A percentile compares a stretch with the other conserved stretches of the same genome.
phyloP scores from a whole-genome alignment of 1,140 invertebrate species.

The Drosophila gunungcola region DNA sequence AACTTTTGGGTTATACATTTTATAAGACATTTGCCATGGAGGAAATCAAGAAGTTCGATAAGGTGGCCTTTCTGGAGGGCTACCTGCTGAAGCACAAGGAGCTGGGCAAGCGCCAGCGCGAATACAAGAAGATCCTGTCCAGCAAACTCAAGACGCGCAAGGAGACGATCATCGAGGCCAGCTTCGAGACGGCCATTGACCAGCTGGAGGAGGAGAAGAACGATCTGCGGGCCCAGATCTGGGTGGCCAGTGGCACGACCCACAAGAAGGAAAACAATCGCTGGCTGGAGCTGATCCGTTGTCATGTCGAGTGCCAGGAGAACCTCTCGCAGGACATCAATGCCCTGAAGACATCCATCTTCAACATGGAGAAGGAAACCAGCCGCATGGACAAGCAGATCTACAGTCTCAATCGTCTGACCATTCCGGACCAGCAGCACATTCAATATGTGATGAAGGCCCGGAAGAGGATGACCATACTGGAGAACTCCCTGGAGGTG shows the following conservation, averaged over 20 bases:
- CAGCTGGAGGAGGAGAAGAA: constrained; percentile 71
- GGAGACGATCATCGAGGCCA: constrained; percentile 75
- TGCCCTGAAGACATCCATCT: constrained; percentile 61
- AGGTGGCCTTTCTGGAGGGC: constrained; percentile 61
- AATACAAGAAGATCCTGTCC: constrained; percentile 77
- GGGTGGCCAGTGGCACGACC: constrained; percentile 72
- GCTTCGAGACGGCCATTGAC: constrained; percentile 76
- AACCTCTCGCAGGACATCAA: constrained; percentile 59
- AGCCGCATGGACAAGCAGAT: constrained; percentile 68
- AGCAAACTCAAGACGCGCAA: constrained; percentile 70
- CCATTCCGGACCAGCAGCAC: constrained; percentile 69
- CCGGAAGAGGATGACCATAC: constrained; percentile 60
- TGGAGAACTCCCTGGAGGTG: constrained; percentile 73
- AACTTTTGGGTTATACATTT: background rate
- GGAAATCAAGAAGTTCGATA: constrained; percentile 46
- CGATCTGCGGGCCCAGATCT: constrained; percentile 76
- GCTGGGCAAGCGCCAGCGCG: constrained; percentile 71
- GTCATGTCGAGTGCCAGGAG: constrained; percentile 77
- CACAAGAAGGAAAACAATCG: constrained; percentile 52
- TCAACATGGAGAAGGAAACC: constrained; percentile 70
- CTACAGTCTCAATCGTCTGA: constrained; percentile 62
- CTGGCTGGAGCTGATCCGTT: constrained; percentile 52
- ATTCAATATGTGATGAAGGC: constrained; percentile 52
- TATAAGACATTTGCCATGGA: constrained; percentile 36
- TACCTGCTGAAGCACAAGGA: constrained; percentile 74